These are phyloP conservation scores for Catocala sponsa DNA, from an alignment of 2,888 invertebrate genomes.

Conservation along the genomic window DNA sequence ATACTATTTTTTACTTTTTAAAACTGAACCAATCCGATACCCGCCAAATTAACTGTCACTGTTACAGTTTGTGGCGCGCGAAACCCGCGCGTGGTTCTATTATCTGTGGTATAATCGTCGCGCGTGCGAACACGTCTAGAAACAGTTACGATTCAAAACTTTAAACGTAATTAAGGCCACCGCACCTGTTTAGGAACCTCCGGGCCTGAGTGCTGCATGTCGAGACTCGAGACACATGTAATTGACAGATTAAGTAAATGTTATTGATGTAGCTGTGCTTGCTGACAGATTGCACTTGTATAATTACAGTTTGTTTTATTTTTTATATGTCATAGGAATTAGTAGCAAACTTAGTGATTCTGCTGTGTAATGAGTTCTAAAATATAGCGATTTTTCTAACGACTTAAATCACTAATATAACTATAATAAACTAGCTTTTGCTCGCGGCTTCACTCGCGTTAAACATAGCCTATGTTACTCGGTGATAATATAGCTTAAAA, in stretches of 20 bases:
- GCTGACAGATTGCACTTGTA: slow-evolving; percentile 1
- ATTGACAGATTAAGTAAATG: slow-evolving; percentile 44
- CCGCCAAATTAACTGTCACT: slow-evolving; percentile 52
- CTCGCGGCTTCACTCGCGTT: too few relatives aligned
- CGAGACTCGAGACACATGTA: slow-evolving; percentile 25
- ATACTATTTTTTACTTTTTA: too few relatives aligned
- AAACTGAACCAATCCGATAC: slow-evolving; percentile 20
- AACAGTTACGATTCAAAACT: slow-evolving; percentile 36
- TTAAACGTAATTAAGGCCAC: slow-evolving; percentile 50
- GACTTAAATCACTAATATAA: too few relatives aligned
- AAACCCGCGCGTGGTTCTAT: slow-evolving; percentile 40
- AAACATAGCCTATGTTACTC: too few relatives aligned
- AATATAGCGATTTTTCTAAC: too few relatives aligned
- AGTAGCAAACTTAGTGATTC: too few relatives aligned
- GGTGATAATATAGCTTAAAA: too few relatives aligned
- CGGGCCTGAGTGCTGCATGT: slow-evolving; percentile 21
- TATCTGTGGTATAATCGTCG: slow-evolving; percentile 52
- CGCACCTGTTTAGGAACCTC: slow-evolving; percentile 46
- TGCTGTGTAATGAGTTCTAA: too few relatives aligned
- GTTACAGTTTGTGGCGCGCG: slow-evolving; percentile 46
- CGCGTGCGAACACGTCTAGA: slow-evolving; percentile 49
- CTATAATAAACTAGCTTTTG: too few relatives aligned
- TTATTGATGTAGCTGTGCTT: slow-evolving; percentile 19
- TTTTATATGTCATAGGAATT: slow-evolving; percentile 2
- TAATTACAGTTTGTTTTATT: slow-evolving; percentile 4